These are phyloP conservation scores for Ptiloglossa arizonensis DNA, from an alignment of 1,140 invertebrate genomes.

Conservation along the genomic window DNA sequence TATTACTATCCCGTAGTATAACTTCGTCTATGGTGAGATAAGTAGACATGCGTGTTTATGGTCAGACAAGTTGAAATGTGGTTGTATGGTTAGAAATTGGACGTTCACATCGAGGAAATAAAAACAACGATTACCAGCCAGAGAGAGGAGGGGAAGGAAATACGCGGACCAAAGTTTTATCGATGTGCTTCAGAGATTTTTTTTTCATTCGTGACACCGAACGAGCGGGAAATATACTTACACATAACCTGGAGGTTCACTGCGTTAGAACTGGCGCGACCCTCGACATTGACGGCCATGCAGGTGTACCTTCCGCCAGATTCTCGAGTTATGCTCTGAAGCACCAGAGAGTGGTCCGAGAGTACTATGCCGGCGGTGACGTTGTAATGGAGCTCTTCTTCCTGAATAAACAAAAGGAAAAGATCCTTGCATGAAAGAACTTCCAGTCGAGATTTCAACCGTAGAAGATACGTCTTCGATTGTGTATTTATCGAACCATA, in stretches of 20 bases:
- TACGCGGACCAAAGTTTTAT: neutral
- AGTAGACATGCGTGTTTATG: no score
- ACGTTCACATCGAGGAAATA: neutral
- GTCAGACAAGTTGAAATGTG: no score
- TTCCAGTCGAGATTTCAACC: neutral
- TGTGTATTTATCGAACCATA: neutral
- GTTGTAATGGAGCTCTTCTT: conserved; percentile 82
- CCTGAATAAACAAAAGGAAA: conserved; percentile 73
- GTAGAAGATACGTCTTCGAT: neutral
- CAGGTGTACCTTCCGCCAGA: conserved; percentile 84
- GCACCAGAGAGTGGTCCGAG: conserved; percentile 84
- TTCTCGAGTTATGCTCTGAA: conserved; percentile 83
- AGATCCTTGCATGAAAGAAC: conserved; percentile 45
- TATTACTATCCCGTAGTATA: no score
- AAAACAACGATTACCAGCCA: neutral
- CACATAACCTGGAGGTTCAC: conserved; percentile 84
- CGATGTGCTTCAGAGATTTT: neutral
- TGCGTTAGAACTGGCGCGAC: conserved; percentile 82
- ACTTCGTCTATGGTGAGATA: no score
- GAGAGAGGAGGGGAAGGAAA: neutral
- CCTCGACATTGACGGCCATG: conserved; percentile 83
- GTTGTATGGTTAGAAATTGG: no score
- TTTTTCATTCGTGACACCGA: neutral
- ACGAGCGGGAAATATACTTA: conserved; percentile 77
- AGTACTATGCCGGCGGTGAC: conserved; percentile 82